These are phyloP conservation scores for Cydia pomonella DNA, from an alignment of 1,140 invertebrate species.

Conservation along the genomic window DNA sequence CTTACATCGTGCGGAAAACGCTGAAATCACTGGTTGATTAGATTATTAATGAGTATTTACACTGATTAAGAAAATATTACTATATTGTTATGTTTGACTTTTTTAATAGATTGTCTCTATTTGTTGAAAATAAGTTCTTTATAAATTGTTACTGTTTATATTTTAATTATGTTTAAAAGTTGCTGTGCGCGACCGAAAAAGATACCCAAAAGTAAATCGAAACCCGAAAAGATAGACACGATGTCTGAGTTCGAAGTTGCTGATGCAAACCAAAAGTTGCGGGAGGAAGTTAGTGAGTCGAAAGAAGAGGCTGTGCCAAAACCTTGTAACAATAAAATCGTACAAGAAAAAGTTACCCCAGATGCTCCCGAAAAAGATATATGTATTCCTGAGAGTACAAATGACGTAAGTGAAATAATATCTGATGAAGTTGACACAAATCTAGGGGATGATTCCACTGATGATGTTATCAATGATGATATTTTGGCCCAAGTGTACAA, in stretches of 20 bases:
- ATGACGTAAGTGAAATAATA: conserved; percentile 34
- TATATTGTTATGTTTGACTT: conserved; percentile 30
- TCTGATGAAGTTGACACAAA: conserved; percentile 40
- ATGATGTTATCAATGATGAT: conserved; percentile 51
- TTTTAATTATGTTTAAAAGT: conserved; percentile 80
- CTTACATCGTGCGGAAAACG: conserved; percentile 39
- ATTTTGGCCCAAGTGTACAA: conserved; percentile 61
- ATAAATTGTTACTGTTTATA: conserved; percentile 33
- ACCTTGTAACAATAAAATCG: not conserved
- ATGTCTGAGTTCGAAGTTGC: conserved; percentile 42
- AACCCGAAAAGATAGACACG: conserved; percentile 63
- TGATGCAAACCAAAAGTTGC: conserved; percentile 37
- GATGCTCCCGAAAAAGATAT: conserved; percentile 38
- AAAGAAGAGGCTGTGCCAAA: conserved; percentile 21
- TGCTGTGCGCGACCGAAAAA: conserved; percentile 79
- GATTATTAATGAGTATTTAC: not conserved
- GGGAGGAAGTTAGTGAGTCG: conserved; percentile 36
- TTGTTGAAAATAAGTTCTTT: conserved; percentile 23
- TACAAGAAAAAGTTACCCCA: conserved; percentile 38
- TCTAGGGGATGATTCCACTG: conserved; percentile 48
- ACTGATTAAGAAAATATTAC: conserved; percentile 10
- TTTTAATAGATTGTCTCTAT: conserved; percentile 7
- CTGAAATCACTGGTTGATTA: not conserved
- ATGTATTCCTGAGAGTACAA: conserved; percentile 36
- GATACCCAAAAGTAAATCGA: conserved; percentile 72